Base-by-base conservation (phyloP, 2,113 vertebrate genomes). In the Ibidorhyncha struthersii region DNA sequence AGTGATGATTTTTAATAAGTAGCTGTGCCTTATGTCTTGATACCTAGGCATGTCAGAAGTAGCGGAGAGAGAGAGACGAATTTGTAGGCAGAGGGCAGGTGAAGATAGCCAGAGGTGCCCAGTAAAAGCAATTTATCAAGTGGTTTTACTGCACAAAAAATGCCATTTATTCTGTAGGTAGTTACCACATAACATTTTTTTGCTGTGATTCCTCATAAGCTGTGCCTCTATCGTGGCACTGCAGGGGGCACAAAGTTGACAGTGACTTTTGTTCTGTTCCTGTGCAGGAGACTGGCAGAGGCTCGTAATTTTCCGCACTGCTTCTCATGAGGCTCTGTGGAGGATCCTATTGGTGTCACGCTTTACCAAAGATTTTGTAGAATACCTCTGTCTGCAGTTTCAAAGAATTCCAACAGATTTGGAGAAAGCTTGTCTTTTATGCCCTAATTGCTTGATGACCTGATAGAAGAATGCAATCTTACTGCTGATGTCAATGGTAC, bases 91-190 rank as follows among this genome's bases (percentile, higher is more conserved):
- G 49, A 82, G 79, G 38, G 53, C 82, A 88, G 53, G 62, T 85
- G 66, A 93, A 94, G 70, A 61, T 23, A 82, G 73, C 71, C 59
- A 95, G 73, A 87, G 69, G 41, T 62, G 36, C 43, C 50, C 22
- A 25, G 41, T 72, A 73, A 88, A 94, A 91, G 16, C 66, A 72
- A 53, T 97, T 90, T 88, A 66, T 94, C 70, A 92, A 69, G 36
- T 50, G 34, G 22, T 15, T 94, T 94, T 95, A 45, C 56, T 66
- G 49, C n/a, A 56, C 30, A 76, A 94, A 67, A 72, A 87, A 78
- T 74, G 32, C 19, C 22, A 18, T 72, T 77, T 90, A 56, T 79
- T 85, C 74, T 70, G 34, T 69, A 72, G 40, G 47, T 70, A 59
- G 36, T 77, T 72, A 45, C 67, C 58, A 73, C 11, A 5, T 56